These are phyloP conservation scores for Lamprotornis superbus DNA, from an alignment of 2,113 vertebrate species.

Conservation along the genomic window DNA sequence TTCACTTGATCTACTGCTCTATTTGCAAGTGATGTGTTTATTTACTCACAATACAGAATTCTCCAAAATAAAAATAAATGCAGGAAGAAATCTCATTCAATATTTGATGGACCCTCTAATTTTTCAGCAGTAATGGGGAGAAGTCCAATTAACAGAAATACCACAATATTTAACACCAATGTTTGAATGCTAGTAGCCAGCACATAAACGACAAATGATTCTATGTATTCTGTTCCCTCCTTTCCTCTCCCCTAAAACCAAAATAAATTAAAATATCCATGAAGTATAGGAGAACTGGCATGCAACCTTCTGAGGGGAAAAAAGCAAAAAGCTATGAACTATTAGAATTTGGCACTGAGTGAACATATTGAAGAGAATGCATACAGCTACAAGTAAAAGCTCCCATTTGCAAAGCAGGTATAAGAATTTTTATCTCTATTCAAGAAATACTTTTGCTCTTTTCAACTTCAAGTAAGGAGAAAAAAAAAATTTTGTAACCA, in stretches of 20 bases:
- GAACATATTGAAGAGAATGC: neutral
- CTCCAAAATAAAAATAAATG: neutral
- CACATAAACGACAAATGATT: neutral
- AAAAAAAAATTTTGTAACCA: neutral
- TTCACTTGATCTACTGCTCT: neutral
- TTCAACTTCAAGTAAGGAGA: neutral
- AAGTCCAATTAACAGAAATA: neutral
- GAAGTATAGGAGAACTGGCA: neutral
- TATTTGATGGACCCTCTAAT: neutral
- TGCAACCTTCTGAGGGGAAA: neutral
- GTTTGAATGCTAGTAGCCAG: neutral
- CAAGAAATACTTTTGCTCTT: neutral
- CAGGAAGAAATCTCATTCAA: neutral
- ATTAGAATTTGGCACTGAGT: neutral
- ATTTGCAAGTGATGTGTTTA: neutral
- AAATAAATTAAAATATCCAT: neutral
- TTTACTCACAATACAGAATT: neutral
- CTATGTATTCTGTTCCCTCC: neutral
- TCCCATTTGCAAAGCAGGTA: neutral
- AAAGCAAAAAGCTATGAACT: neutral
- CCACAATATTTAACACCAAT: neutral
- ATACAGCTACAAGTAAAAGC: neutral
- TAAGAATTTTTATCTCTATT: neutral
- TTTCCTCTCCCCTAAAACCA: neutral
- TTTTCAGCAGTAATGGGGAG: neutral